These are phyloP conservation scores for Ondatra zibethicus DNA, from an alignment of 2,113 vertebrate genomes.

Conservation along the genomic window DNA sequence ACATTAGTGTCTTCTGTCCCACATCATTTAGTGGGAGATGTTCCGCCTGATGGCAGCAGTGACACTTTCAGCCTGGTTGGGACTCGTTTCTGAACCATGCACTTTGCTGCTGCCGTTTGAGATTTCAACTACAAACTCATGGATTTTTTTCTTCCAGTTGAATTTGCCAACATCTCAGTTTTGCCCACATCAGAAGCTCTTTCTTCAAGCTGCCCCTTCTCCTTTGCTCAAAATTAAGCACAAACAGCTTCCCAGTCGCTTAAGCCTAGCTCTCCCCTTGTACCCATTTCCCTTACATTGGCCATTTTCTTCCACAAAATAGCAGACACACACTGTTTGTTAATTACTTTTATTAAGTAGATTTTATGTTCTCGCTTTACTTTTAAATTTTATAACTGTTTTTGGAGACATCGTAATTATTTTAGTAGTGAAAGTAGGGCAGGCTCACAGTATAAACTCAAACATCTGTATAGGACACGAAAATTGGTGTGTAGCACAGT, in stretches of 20 bases:
- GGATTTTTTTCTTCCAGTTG: neutral
- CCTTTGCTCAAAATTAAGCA: neutral
- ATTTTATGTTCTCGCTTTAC: neutral
- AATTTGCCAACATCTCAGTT: neutral
- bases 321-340: neutral
- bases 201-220: neutral
- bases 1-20: neutral
- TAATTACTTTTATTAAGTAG: conserved; percentile 1
- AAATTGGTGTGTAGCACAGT: neutral
- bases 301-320: neutral
- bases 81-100: neutral
- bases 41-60: neutral
- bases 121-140: neutral
- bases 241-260: neutral
- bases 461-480: neutral
- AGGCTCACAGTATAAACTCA: neutral
- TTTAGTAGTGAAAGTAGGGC: neutral
- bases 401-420: neutral
- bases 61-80: neutral
- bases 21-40: neutral
- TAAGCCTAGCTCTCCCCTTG: neutral
- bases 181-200: neutral
- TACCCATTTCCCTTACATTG: neutral
- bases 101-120: neutral
- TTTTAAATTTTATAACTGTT: neutral